Conservation (phyloP, 2,888 invertebrate species). For the Eretmocerus hayati region DNA sequence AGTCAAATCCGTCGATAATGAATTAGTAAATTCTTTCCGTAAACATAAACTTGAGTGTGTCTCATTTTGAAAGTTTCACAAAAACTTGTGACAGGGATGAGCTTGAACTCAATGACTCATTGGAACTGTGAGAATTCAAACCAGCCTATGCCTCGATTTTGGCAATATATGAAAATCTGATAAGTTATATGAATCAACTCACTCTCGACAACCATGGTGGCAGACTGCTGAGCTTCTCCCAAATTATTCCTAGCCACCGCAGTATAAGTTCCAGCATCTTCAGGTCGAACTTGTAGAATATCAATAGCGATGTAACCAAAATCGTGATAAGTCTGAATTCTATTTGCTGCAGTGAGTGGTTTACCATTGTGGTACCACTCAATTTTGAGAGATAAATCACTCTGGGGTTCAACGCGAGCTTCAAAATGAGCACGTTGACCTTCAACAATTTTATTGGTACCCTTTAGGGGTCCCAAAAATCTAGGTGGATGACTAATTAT, state of each 20-base stretch:
- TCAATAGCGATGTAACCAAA: constrained; percentile 96
- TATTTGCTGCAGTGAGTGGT: constrained; percentile 78
- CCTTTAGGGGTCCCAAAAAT: constrained; percentile 82
- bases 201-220: constrained; percentile 85
- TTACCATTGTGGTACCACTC: constrained; percentile 98
- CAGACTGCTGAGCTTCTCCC: constrained; percentile 79
- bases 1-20: too few relatives aligned
- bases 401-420: constrained; percentile 89
- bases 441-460: constrained; percentile 88
- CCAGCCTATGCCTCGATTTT: too few relatives aligned
- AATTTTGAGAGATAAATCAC: constrained; percentile 83
- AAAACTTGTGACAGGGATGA: too few relatives aligned
- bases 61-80: too few relatives aligned
- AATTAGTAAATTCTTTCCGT: neutral
- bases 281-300: constrained; percentile 83
- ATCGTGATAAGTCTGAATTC: constrained; percentile 91
- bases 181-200: too few relatives aligned
- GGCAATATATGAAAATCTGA: neutral
- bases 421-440: constrained; percentile 93
- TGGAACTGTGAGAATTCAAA: too few relatives aligned
- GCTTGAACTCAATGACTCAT: too few relatives aligned
- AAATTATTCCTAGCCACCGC: constrained; percentile 85
- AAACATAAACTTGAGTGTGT: too few relatives aligned
- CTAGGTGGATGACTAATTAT: constrained; percentile 73
- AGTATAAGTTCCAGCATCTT: constrained; percentile 89